phyloP scores from a whole-genome alignment of 2,113 vertebrate species.

The Pholis gunnellus region DNA sequence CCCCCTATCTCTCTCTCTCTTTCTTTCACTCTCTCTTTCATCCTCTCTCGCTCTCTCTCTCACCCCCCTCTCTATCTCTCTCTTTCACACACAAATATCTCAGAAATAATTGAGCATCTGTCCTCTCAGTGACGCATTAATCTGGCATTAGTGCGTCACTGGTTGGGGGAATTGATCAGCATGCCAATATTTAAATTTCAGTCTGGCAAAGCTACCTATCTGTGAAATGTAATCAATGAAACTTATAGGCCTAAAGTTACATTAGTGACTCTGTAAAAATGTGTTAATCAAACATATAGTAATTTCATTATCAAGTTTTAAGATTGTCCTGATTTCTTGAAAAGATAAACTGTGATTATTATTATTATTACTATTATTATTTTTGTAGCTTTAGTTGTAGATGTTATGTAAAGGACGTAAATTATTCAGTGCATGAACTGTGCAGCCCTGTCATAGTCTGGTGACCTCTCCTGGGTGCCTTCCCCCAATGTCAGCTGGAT shows the following conservation, averaged over 20 bases:
- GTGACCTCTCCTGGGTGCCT: no score
- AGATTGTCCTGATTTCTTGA: neutral
- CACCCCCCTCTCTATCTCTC: neutral
- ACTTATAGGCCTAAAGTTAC: neutral
- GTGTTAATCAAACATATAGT: neutral
- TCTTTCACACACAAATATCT: neutral
- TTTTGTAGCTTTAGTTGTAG: neutral
- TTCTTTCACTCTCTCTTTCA: slow-evolving; percentile 19
- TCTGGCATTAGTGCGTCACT: slow-evolving; percentile 56
- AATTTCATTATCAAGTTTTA: no score
- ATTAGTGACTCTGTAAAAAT: neutral
- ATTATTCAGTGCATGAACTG: neutral
- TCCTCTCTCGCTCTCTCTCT: slow-evolving; percentile 8
- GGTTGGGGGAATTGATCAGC: slow-evolving; percentile 44
- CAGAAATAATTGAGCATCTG: slow-evolving; percentile 54
- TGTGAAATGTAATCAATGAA: slow-evolving; percentile 3
- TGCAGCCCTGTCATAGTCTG: no score
- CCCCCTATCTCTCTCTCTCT: neutral
- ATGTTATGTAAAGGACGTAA: neutral
- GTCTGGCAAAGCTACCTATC: neutral
- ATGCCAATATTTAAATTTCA: slow-evolving; percentile 41
- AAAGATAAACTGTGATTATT: neutral
- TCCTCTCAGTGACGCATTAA: slow-evolving; percentile 58
- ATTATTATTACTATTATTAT: neutral
- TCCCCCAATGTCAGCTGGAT: no score